These are phyloP conservation scores for Cryptotermes secundus DNA, from an alignment of 1,140 invertebrate genomes.

Conservation along the genomic window DNA sequence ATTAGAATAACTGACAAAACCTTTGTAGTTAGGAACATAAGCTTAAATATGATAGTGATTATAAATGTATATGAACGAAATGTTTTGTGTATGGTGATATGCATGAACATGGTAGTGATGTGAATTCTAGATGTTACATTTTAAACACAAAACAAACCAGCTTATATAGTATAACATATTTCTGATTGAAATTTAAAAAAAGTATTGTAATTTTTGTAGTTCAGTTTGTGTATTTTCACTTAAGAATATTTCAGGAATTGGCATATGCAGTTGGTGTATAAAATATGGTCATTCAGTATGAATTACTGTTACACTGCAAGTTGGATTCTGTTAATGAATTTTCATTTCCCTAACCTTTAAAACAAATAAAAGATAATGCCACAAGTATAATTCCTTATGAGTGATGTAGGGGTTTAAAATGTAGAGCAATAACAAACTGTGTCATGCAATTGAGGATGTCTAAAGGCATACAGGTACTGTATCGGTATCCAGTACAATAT, in stretches of 20 bases:
- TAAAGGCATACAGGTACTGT: not conserved
- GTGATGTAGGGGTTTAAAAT: not conserved
- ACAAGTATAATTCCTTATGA: conserved; percentile 11
- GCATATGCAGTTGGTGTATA: not conserved
- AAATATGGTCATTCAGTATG: not conserved
- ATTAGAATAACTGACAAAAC: too few species aligned
- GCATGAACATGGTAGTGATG: too few species aligned
- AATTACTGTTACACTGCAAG: not conserved
- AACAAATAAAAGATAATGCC: not conserved
- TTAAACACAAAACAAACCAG: too few species aligned
- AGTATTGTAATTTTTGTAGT: too few species aligned
- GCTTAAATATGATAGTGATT: too few species aligned
- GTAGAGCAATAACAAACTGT: not conserved
- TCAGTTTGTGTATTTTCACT: not conserved
- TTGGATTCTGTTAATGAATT: not conserved
- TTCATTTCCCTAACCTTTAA: not conserved
- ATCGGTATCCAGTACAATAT: not conserved
- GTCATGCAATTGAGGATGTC: not conserved
- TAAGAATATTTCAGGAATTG: not conserved
- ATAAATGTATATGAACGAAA: too few species aligned
- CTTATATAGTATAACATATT: too few species aligned
- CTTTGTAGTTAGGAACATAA: too few species aligned
- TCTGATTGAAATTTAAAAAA: too few species aligned
- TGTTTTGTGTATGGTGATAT: too few species aligned
- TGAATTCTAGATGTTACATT: too few species aligned